Evolutionary conservation across 1,140 invertebrate species (phyloP).

Genomic region (Bombus balteatus): DNA sequence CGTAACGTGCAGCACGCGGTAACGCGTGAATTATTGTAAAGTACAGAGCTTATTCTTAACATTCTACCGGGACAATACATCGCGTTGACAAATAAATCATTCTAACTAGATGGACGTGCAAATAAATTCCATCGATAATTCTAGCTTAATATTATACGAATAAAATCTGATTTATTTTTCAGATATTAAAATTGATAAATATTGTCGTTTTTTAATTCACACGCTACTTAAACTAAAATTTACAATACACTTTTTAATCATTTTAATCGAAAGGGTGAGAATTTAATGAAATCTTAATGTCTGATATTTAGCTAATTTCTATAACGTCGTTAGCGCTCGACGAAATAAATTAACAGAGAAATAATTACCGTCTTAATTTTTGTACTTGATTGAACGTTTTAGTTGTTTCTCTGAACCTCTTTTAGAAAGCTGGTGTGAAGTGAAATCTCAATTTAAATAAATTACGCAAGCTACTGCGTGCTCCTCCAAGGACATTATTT

Average conservation of each 20-base stretch:
- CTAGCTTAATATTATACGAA: no score
- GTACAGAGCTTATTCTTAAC: background rate
- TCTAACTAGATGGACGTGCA: background rate
- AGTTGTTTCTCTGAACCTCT: background rate
- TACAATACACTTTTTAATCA: background rate
- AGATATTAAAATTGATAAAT: no score
- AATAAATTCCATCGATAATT: background rate
- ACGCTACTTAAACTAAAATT: background rate
- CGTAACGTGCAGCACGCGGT: background rate
- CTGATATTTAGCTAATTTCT: no score
- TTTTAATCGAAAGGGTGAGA: background rate
- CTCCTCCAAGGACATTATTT: background rate
- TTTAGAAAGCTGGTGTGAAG: background rate
- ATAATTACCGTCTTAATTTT: constrained; percentile 16
- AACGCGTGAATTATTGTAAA: background rate
- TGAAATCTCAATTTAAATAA: constrained; percentile 25
- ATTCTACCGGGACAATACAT: background rate
- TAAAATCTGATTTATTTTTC: no score
- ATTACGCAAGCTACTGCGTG: constrained; percentile 2
- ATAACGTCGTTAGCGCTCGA: background rate
- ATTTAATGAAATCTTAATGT: background rate
- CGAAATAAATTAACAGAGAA: constrained; percentile 11
- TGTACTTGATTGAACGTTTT: background rate
- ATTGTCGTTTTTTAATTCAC: background rate
- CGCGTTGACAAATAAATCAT: background rate